Conservation (phyloP, 2,113 vertebrate species). For the Ammospiza caudacuta region DNA sequence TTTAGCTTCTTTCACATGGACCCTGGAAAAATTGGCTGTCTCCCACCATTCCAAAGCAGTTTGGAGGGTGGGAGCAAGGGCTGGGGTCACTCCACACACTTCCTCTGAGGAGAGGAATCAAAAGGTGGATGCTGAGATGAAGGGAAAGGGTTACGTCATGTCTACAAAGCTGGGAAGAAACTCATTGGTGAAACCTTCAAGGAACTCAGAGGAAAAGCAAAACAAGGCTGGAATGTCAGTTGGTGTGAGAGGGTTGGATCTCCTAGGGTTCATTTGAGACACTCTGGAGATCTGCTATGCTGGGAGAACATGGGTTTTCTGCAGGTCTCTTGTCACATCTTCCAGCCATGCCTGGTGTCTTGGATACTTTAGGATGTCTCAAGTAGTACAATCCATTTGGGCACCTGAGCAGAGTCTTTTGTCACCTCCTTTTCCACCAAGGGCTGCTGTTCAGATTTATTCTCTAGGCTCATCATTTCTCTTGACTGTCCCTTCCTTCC, state of each 20-base stretch:
- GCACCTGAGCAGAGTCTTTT: neutral
- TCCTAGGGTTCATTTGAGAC: neutral
- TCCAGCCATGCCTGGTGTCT: neutral
- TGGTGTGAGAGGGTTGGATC: neutral
- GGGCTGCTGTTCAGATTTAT: neutral
- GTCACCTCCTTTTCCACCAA: neutral
- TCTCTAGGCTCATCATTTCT: neutral
- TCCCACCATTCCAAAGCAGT: neutral
- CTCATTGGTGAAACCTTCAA: neutral
- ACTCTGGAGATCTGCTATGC: neutral
- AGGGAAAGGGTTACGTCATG: neutral
- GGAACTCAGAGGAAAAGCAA: neutral
- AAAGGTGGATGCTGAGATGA: neutral
- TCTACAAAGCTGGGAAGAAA: neutral
- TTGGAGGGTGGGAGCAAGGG: neutral
- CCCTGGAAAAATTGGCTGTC: slow-evolving; percentile 1
- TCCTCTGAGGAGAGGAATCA: neutral
- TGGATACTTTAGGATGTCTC: neutral
- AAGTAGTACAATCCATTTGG: neutral
- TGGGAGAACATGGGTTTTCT: neutral
- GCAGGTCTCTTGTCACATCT: neutral
- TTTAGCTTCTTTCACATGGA: slow-evolving; percentile 60
- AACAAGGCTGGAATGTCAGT: neutral
- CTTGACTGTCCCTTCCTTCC: neutral
- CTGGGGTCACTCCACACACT: neutral